Percentiles rank a stretch among this genome's conserved stretches.
phyloP scores from a whole-genome alignment of 2,797 vertebrate genomes.

The Rhinogobio ventralis region DNA sequence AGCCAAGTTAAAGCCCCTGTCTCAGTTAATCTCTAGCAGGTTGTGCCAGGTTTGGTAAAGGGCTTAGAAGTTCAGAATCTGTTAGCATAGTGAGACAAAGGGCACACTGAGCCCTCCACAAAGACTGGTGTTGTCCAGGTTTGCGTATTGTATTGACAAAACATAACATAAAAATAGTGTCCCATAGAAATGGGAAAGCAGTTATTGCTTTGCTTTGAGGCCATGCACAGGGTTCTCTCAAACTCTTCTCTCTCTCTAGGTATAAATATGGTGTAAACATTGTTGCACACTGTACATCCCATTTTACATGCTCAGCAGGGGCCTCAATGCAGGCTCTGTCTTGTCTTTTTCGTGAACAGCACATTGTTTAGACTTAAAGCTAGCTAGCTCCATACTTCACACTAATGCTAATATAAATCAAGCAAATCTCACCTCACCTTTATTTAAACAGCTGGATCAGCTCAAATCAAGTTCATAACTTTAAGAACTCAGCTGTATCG shows the following conservation, averaged over 20 bases:
- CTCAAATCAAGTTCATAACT: conserved; percentile 57
- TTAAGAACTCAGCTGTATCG: not conserved
- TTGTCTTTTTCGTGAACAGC: conserved; percentile 74
- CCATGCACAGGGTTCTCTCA: not conserved
- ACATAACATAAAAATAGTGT: conserved; percentile 37
- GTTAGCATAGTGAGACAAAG: conserved; percentile 45
- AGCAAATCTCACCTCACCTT: conserved; percentile 65
- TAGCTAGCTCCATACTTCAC: conserved; percentile 63
- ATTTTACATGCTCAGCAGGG: conserved; percentile 66
- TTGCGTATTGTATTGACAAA: conserved; percentile 36
- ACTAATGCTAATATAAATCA: conserved; percentile 43
- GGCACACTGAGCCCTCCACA: conserved; percentile 43
- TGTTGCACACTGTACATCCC: conserved; percentile 28
- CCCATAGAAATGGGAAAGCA: conserved; percentile 44
- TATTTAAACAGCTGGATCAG: conserved; percentile 71
- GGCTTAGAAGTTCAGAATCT: conserved; percentile 57
- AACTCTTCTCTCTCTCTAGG: not conserved
- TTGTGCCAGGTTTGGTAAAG: conserved; percentile 50
- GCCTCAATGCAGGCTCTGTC: conserved; percentile 67
- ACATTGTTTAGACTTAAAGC: conserved; percentile 67
- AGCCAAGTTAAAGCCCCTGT: conserved; percentile 16
- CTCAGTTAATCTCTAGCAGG: conserved; percentile 49
- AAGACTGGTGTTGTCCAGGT: conserved; percentile 20
- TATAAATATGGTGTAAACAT: conserved; percentile 46
- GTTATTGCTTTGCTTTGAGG: conserved; percentile 11